Conservation (phyloP, 2,113 vertebrate genomes). For the Toxotes chatareus region DNA sequence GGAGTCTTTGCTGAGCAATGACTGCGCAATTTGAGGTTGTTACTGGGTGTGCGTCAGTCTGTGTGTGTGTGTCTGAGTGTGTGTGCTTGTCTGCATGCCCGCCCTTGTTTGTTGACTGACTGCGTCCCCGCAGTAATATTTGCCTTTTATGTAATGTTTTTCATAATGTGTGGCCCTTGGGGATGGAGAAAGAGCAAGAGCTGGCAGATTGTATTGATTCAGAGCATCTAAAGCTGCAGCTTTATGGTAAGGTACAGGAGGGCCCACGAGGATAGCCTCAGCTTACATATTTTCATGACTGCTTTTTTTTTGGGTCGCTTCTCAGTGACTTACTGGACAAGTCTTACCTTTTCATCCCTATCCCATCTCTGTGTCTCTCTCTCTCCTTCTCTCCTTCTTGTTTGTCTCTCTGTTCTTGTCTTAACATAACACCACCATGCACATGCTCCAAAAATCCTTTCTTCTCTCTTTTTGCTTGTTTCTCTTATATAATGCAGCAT, state of each 20-base stretch:
- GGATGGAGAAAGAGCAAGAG: slow-evolving; percentile 68
- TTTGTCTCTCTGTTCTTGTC: slow-evolving; percentile 9
- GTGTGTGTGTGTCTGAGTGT: slow-evolving; percentile 3
- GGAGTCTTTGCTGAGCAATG: slow-evolving; percentile 35
- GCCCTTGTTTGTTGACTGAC: slow-evolving; percentile 40
- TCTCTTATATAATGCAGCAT: slow-evolving; percentile 13
- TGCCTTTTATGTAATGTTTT: slow-evolving; percentile 80
- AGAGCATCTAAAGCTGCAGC: slow-evolving; percentile 72
- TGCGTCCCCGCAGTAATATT: slow-evolving; percentile 69
- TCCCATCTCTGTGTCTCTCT: not conserved
- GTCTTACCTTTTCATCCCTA: not conserved
- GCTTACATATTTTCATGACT: slow-evolving; percentile 58
- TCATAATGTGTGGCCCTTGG: slow-evolving; percentile 75
- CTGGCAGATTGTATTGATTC: slow-evolving; percentile 82
- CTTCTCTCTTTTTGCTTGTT: not conserved
- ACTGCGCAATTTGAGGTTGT: slow-evolving; percentile 48
- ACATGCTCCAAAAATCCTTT: not conserved
- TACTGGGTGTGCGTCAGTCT: slow-evolving; percentile 9
- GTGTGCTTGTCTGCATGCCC: not conserved
- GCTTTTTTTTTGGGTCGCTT: slow-evolving; percentile 53
- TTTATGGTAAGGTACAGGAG: slow-evolving; percentile 62
- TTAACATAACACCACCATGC: not conserved
- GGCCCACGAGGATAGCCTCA: slow-evolving; percentile 50
- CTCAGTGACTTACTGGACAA: slow-evolving; percentile 24
- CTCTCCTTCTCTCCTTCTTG: not conserved